Base-by-base conservation (phyloP, 1,140 invertebrate species). In the Pteromalus puparum region DNA sequence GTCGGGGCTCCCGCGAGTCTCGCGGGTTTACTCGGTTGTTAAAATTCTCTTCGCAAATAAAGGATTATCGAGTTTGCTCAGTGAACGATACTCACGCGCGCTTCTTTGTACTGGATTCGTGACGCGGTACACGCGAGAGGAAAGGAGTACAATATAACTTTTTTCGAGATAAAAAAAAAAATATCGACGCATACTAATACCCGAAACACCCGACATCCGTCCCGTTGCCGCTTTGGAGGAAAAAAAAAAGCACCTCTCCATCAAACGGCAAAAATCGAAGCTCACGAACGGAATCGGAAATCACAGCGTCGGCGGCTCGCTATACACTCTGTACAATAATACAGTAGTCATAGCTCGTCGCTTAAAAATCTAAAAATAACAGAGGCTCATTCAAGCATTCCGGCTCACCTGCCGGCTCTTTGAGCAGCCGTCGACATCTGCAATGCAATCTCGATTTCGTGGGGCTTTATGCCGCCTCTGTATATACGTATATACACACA, bases 281-380 rank as follows among this genome's bases (percentile, higher is more conserved):
- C 9, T 67, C 34, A 34, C 67, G 67, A 87, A 87, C 85, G 84
- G 86, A 88, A 88, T 87, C 86, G 87, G 72, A 82, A 82, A 82
- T 82, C 81, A 86, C 86, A 86, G 88, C 87, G 87, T 85, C 87
- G 86, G 78, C 86, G 72, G 87, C 84, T 85, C 85, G 83, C 87
- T 80, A 46, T 48, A 87, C 86, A 84, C 48, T 18, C 48, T 53
- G 18, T 18, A n/a, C n/a, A n/a, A n/a, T n/a, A n/a, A n/a, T n/a
- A 61, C 53, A 61, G 53, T 61, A 21, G 53, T 6, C 53, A 21
- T 61, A 61, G 53, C 53, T 61, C 15, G 88, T 87, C 87, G 86
- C 86, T 88, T 87, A 89, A 86, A 87, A 81, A 87, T 90, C 88
- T 90, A 91, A 92, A 91, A 92, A 92, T 92, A 91, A 84, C 87